phyloP scores from a whole-genome alignment of 2,113 vertebrate species.

The Poeciliopsis occidentalis region DNA sequence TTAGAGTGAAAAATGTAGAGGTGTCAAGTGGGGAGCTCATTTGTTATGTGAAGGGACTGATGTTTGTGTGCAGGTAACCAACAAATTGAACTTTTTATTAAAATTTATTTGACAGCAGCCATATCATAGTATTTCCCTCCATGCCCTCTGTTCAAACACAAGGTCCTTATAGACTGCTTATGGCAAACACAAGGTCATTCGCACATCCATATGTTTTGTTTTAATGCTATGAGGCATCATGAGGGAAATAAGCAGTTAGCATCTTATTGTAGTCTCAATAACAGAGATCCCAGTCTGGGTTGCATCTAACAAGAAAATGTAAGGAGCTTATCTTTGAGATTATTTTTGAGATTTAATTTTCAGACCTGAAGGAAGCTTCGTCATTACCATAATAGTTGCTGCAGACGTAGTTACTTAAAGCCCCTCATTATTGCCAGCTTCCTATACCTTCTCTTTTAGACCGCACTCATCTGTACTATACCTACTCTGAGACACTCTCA shows the following conservation, averaged over 20 bases:
- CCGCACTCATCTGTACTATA: not conserved
- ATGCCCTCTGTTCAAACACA: conserved; percentile 17
- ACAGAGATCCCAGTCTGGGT: not conserved
- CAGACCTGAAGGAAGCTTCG: not conserved
- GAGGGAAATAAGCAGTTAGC: not conserved
- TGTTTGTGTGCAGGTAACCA: conserved; percentile 38
- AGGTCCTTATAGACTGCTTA: conserved; percentile 2
- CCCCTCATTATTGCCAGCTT: not conserved
- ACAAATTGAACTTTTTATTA: conserved; percentile 56
- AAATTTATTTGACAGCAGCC: conserved; percentile 46
- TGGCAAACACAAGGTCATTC: not conserved
- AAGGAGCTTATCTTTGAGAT: not conserved
- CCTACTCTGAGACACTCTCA: not conserved
- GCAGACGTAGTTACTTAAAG: not conserved
- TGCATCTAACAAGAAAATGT: not conserved
- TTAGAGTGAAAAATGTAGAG: conserved; percentile 59
- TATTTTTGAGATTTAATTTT: not conserved
- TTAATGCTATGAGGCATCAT: not conserved
- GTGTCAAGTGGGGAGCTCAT: conserved; percentile 28
- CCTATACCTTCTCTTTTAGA: not conserved
- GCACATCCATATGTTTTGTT: not conserved
- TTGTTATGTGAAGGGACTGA: conserved; percentile 59
- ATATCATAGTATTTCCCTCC: conserved; percentile 29
- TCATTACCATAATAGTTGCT: not conserved
- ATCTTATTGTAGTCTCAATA: not conserved